Base-by-base conservation (phyloP, 92 coral and sea anemone genomes). In the Palythoa heliodiscus region DNA sequence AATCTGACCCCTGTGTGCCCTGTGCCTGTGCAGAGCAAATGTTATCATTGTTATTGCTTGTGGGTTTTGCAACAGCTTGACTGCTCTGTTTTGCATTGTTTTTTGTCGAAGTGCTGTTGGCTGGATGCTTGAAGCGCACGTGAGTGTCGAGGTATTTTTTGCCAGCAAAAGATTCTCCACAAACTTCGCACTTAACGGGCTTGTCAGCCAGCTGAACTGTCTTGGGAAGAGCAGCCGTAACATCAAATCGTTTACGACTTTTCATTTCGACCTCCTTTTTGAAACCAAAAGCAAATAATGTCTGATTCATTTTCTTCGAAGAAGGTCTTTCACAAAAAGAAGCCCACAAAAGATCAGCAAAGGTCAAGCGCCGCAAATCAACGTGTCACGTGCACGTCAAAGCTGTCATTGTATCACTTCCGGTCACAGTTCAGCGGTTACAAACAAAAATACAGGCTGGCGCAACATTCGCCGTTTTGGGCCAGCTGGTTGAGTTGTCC, bases 101-200 rank as follows among this genome's bases (percentile, higher is more conserved):
- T 72, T 72, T 72, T 47, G 37, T 23, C 71, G 71, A 66, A 66
- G 12, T 66, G 71, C 71, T n/a, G 71, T 66, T 66, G 22, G 76
- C 20, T 72, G 76, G 75, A 69, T 87, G 90, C 86, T 87, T 87
- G 61, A 87, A 79, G 22, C 66, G 82, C 78, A 78, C 73, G 79
- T 87, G 89, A 38, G 40, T 78, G 47, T 78, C 76, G 35, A 87
- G 89, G 47, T 43, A 43, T 43, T 43, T 43, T 43, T 43, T 43
- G 48, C 35, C 35, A 29, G 35, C 35, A 29, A 29, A 79, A 11
- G 68, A 35, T 70, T 87, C 78, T 24, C 58, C 5, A 52, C 89
- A 79, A 63, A 79, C 4, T n/a, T 73, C 13, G 67, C 90, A 78
- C 47, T 79, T 87, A 39, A 78, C 14, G 12, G 88, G 71, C 89